Base-by-base conservation (phyloP, 2,113 vertebrate species). In the Nyctereutes procyonoides region DNA sequence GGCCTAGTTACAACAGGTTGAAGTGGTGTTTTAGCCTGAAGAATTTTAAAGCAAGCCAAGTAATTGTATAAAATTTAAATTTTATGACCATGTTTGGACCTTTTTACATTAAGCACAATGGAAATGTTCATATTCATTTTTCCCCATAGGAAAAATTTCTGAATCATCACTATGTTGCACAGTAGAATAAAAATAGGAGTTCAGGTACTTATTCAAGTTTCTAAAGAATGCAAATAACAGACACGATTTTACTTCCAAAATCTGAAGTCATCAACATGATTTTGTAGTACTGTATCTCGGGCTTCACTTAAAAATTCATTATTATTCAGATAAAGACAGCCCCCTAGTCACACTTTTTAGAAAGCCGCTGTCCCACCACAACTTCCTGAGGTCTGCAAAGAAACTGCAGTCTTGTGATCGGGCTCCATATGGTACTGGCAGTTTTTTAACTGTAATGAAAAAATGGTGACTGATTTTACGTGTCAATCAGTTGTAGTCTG, bases 401-500 rank as follows among this genome's bases (percentile, higher is more conserved):
- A 94, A 97, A 92, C 88, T 97, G 97, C 93, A 95, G 98, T 98
- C 98, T 97, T 91, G 95, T 97, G 97, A 98, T 97, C 97, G 96
- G 95, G 95, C 96, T 96, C 89, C 91, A 84, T 65, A 60, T 55
- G 74, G 94, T 88, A 67, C 83, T 92, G 60, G 95, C 95, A 97
- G 97, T 97, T 98, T 95, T 95, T 76, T 63, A 93, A 98, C 86
- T 91, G 81, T 90, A 88, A 95, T 7, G 20, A 85, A 97, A 98
- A 97, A 60, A 22, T 53, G 9, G 90, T 96, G 97, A 96, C 48
- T 15, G 90, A 77, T 83, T 92, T 98, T 98, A 99, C 24, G 99
- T 99, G 98, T 99, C 99, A 93, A 99, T 99, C 98, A 99, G 98
- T 2, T 99, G 99, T 19, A 99, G 98, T 83, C 98, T 99, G 98